Base-by-base conservation (phyloP, 2,797 vertebrate species). In the Merluccius polli region DNA sequence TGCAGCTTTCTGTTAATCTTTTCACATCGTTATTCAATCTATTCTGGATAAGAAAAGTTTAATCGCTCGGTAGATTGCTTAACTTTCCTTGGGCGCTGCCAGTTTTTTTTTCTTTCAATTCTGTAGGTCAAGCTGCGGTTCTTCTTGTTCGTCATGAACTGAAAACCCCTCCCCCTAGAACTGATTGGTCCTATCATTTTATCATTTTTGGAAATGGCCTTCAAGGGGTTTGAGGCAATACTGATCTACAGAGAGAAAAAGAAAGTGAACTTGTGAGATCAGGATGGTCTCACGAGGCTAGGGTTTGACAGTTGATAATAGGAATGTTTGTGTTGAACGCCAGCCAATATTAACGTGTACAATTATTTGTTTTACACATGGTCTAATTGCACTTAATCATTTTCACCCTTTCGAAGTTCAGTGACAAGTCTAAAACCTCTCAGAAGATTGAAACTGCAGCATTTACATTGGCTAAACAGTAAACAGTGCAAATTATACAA, bases 331-430 rank as follows among this genome's bases (percentile, higher is more conserved):
- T 86, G 73, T 87, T 89, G 87, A 90, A 89, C 85, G 87, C 79
- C 0, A 1, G 85, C 84, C 74, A 73, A 87, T 81, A 84, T 73
- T 69, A 75, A 73, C 84, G 72, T 75, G 72, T 74, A 83, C 84
- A 78, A 81, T 84, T 89, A 78, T 31, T 85, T 79, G n/a, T 83
- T 89, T 81, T 31, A 85, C 79, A 83, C 71, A 82, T 87, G 85
- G 77, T 92, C 89, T 94, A 95, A 95, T 95, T 95, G 94, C 94
- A 95, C 94, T 95, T 95, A 74, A 82, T 90, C 81, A 85, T 80
- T 90, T 87, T 87, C 78, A 86, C 79, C 81, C 68, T 80, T 91
- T 87, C 83, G 69, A 78, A 79, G 79, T 67, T 83, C 73, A 83
- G 75, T 82, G 80, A 89, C 79, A 71, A 79, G 70, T 44, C 76